Evolutionary conservation across 2,113 vertebrate genomes (phyloP).

Genomic region (Clarias batrachus): DNA sequence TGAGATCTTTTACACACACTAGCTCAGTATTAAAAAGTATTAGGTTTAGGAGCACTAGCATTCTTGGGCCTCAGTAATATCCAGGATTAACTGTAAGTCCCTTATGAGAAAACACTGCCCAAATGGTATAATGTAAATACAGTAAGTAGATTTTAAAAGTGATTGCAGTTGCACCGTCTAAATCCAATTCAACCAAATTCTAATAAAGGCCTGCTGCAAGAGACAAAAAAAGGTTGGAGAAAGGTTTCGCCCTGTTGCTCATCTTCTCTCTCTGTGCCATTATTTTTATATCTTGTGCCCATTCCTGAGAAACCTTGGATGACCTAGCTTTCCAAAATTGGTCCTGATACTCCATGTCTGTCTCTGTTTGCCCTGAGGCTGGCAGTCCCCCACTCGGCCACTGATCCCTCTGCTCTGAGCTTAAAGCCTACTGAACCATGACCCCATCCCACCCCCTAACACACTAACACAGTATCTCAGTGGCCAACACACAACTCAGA

Average conservation of each 20-base stretch:
- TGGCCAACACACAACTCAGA: constrained; percentile 75
- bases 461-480: constrained; percentile 55
- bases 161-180: not conserved
- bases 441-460: constrained; percentile 57
- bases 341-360: constrained; percentile 88
- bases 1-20: not conserved
- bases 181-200: not conserved
- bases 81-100: not conserved
- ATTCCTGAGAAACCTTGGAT: constrained; percentile 75
- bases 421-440: constrained; percentile 88
- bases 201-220: constrained; percentile 31
- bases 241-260: constrained; percentile 65
- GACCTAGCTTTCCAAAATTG: constrained; percentile 86
- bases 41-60: not conserved
- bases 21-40: not conserved
- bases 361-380: constrained; percentile 82
- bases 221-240: not conserved
- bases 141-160: not conserved
- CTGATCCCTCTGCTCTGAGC: constrained; percentile 72
- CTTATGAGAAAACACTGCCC: not conserved
- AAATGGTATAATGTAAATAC: not conserved
- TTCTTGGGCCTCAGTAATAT: not conserved
- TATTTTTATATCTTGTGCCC: constrained; percentile 77
- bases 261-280: constrained; percentile 71
- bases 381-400: constrained; percentile 67